Conservation (phyloP, 2,888 invertebrate genomes). For the Sesamia inferens region DNA sequence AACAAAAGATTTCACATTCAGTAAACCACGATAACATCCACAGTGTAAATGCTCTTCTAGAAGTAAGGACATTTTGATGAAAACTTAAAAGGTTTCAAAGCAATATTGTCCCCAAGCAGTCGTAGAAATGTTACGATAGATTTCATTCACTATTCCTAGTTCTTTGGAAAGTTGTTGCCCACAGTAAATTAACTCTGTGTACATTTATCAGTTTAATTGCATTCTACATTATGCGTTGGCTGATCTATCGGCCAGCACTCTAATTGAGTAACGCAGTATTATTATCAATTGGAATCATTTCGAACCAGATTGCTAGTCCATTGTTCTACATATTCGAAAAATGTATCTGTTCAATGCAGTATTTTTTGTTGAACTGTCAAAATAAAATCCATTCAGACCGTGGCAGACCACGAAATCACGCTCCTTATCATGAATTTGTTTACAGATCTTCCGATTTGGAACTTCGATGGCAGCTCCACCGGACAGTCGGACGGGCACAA, state of each 20-base stretch:
- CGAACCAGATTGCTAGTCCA: too few relatives aligned
- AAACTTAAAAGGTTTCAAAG: constrained; percentile 87
- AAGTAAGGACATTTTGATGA: constrained; percentile 83
- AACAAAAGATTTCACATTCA: constrained; percentile 4
- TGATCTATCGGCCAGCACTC: not conserved
- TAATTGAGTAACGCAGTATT: too few relatives aligned
- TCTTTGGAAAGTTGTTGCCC: constrained; percentile 54
- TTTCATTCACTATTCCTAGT: constrained; percentile 61
- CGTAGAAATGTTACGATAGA: constrained; percentile 81
- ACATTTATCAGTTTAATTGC: constrained; percentile 7
- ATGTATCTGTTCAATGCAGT: too few relatives aligned
- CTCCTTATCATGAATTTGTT: constrained; percentile 31
- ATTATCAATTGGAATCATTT: too few relatives aligned
- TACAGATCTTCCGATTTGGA: constrained; percentile 96
- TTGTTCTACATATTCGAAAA: too few relatives aligned
- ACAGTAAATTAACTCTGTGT: constrained; percentile 42
- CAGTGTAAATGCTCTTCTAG: constrained; percentile 73
- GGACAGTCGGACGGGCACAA: constrained; percentile 96
- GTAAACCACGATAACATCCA: constrained; percentile 73
- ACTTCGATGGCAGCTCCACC: constrained; percentile 98
- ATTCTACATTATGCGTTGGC: not conserved
- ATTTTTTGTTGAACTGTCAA: too few relatives aligned
- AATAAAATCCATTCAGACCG: too few relatives aligned
- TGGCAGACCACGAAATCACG: not conserved
- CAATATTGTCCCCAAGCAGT: constrained; percentile 80